Conservation (phyloP, 2,888 invertebrate species). For the Prosopocoilus inquinatus region DNA sequence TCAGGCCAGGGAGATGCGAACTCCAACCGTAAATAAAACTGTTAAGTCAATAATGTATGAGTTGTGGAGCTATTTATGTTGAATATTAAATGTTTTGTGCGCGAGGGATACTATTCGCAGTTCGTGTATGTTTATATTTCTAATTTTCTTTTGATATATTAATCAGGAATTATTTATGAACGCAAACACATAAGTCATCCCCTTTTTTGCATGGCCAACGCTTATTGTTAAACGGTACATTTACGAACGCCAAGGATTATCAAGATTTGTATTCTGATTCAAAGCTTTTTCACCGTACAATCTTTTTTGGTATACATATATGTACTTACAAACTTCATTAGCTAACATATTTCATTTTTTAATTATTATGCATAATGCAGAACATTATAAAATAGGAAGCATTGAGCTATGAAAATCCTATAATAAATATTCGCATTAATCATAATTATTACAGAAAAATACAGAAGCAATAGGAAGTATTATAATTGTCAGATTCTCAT, state of each 20-base stretch:
- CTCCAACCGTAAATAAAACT: conserved; percentile 42
- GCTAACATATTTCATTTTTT: too few species aligned
- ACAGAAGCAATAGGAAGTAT: too few species aligned
- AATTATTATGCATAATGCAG: too few species aligned
- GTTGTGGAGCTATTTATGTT: conserved; percentile 22
- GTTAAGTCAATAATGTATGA: conserved; percentile 27
- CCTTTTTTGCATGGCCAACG: conserved; percentile 10
- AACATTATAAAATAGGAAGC: too few species aligned
- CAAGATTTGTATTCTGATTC: background rate
- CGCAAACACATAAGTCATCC: conserved; percentile 21
- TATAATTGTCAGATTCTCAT: too few species aligned
- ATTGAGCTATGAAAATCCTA: too few species aligned
- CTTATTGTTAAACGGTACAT: conserved; percentile 8
- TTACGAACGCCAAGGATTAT: background rate
- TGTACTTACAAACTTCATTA: too few species aligned
- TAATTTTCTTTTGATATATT: conserved; percentile 24
- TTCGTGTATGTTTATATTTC: conserved; percentile 13
- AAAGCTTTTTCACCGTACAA: too few species aligned
- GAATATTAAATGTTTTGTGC: conserved; percentile 21
- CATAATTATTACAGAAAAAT: too few species aligned
- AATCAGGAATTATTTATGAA: conserved; percentile 20
- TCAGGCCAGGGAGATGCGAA: conserved; percentile 30
- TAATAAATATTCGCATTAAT: too few species aligned
- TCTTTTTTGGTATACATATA: too few species aligned
- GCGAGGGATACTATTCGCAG: conserved; percentile 1